A percentile compares a stretch with the other conserved stretches of the same genome.
Evolutionary conservation across 64 coral and sea anemone species (phyloP).

Genomic region (Montipora efflorescens): DNA sequence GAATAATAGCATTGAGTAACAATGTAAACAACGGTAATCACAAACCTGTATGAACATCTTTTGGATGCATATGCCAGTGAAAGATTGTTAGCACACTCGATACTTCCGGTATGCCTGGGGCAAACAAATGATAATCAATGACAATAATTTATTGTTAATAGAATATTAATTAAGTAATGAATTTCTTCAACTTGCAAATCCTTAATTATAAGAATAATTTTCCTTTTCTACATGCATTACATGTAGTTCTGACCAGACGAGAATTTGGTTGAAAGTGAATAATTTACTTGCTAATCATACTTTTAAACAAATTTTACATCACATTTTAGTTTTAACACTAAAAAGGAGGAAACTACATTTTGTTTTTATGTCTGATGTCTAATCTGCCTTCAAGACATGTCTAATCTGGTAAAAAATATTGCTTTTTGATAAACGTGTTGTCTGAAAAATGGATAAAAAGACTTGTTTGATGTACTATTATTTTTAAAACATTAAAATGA

Average conservation of each 20-base stretch:
- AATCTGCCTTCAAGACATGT: no score
- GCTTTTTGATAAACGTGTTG: no score
- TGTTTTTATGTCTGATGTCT: no score
- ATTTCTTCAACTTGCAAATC: neutral
- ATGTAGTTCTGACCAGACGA: no score
- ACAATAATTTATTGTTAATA: slow-evolving; percentile 33
- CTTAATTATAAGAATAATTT: no score
- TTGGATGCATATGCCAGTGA: neutral
- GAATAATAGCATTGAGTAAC: neutral
- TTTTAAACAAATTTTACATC: no score
- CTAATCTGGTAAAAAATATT: no score
- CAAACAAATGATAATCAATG: slow-evolving; percentile 21
- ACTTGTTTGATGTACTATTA: neutral
- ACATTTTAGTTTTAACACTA: no score
- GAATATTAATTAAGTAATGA: slow-evolving; percentile 11
- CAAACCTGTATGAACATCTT: neutral
- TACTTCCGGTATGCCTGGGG: neutral
- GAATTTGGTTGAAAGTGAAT: no score
- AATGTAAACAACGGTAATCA: neutral
- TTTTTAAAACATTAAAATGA: neutral
- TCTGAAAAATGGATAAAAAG: neutral
- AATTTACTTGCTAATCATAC: no score
- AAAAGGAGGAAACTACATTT: no score
- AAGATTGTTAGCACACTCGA: neutral
- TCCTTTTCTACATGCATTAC: no score